These are phyloP conservation scores for Drosophila tropicalis DNA, from an alignment of 1,140 invertebrate genomes.

Conservation along the genomic window DNA sequence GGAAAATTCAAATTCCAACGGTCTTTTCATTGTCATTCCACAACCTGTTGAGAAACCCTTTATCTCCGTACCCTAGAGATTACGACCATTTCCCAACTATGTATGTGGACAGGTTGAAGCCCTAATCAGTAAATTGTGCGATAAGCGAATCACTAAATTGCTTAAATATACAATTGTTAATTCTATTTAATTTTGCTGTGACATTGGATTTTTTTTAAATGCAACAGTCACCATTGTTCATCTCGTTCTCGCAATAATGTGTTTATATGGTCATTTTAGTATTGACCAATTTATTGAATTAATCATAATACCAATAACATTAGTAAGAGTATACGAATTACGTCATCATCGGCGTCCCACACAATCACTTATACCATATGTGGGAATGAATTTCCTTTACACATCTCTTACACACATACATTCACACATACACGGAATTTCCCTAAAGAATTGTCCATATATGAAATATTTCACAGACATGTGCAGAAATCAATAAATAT, in stretches of 20 bases:
- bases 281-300: slow-evolving; percentile 29
- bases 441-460: neutral
- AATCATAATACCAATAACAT: slow-evolving; percentile 17
- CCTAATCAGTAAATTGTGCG: slow-evolving; percentile 69
- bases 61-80: slow-evolving; percentile 61
- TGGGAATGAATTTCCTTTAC: slow-evolving; percentile 16
- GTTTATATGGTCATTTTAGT: slow-evolving; percentile 23
- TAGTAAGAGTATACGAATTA: slow-evolving; percentile 56
- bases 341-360: slow-evolving; percentile 73
- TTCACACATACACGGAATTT: neutral
- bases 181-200: neutral
- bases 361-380: neutral
- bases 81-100: slow-evolving; percentile 72
- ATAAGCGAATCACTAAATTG: slow-evolving; percentile 68
- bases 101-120: slow-evolving; percentile 49
- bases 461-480: slow-evolving; percentile 14
- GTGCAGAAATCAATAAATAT: slow-evolving; percentile 43
- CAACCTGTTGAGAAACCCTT: slow-evolving; percentile 68
- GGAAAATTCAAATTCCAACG: neutral
- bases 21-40: slow-evolving; percentile 21
- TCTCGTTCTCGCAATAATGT: neutral
- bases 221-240: neutral
- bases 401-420: neutral
- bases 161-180: slow-evolving; percentile 47
- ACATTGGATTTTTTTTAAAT: neutral